Conservation (phyloP, 2,113 vertebrate species). For the Thamnophis sirtalis region DNA sequence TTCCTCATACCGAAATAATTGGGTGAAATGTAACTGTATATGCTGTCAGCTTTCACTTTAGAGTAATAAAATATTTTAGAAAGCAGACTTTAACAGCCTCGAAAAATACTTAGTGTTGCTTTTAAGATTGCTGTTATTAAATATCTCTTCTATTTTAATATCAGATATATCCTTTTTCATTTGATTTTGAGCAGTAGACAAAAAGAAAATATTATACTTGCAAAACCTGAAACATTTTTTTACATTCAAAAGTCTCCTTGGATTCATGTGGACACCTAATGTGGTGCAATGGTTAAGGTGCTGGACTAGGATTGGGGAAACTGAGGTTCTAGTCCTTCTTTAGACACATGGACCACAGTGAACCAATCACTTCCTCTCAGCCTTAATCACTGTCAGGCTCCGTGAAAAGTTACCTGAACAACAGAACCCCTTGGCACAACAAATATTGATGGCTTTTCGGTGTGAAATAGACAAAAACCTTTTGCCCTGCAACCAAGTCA, state of each 20-base stretch:
- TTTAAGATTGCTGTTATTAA: slow-evolving; percentile 42
- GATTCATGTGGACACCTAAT: background rate
- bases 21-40: background rate
- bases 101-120: slow-evolving; percentile 38
- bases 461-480: background rate
- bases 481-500: background rate
- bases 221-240: slow-evolving; percentile 42
- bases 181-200: slow-evolving; percentile 31
- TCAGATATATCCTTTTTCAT: slow-evolving; percentile 22
- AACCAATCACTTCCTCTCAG: background rate
- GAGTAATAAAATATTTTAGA: slow-evolving; percentile 15
- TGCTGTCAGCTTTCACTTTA: slow-evolving; percentile 44
- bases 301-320: background rate
- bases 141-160: slow-evolving; percentile 45
- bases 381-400: background rate
- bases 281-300: background rate
- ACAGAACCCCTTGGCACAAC: background rate
- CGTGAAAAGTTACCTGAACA: background rate
- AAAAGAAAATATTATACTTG: slow-evolving; percentile 37
- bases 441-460: background rate
- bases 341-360: background rate
- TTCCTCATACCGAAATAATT: slow-evolving; percentile 19
- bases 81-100: slow-evolving; percentile 23
- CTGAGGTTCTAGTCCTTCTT: background rate
- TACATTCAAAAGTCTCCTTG: slow-evolving; percentile 14